A percentile compares a stretch with the other conserved stretches of the same genome.
Conservation (phyloP, 2,797 vertebrate genomes). For the Microctenopoma steveboyesi region DNA sequence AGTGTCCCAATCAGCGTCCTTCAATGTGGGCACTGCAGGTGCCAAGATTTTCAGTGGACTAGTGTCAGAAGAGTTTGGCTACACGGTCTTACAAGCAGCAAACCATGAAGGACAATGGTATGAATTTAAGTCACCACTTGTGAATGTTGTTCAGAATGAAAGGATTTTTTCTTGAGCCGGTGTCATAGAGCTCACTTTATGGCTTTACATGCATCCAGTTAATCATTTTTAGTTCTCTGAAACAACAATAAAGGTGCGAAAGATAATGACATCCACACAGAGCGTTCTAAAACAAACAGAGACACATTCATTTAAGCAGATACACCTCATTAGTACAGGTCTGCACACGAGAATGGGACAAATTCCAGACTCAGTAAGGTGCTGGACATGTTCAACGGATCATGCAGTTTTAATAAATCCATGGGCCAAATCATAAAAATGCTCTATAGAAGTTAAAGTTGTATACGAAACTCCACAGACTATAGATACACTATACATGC, state of each 20-base stretch:
- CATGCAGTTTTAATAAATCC: background rate
- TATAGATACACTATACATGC: too few species aligned
- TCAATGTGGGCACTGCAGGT: slow-evolving; percentile 88
- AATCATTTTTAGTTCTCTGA: background rate
- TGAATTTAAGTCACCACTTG: slow-evolving; percentile 29
- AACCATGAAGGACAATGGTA: slow-evolving; percentile 91
- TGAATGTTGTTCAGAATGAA: background rate
- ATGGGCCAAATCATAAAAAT: background rate
- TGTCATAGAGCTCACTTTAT: background rate
- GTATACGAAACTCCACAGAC: too few species aligned
- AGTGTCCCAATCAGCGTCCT: slow-evolving; percentile 69
- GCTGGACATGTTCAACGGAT: background rate
- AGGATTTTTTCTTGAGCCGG: too few species aligned
- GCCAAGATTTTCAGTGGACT: slow-evolving; percentile 89
- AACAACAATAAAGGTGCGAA: background rate
- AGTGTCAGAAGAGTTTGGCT: slow-evolving; percentile 88
- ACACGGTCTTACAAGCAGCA: slow-evolving; percentile 87
- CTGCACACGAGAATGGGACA: background rate
- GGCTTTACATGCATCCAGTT: background rate
- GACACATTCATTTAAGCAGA: too few species aligned
- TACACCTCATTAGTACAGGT: background rate
- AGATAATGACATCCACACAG: background rate
- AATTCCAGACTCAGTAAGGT: background rate
- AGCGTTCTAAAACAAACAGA: background rate
- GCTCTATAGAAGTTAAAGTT: background rate